phyloP scores from a whole-genome alignment of 2,113 vertebrate species.

The Panurus biarmicus region DNA sequence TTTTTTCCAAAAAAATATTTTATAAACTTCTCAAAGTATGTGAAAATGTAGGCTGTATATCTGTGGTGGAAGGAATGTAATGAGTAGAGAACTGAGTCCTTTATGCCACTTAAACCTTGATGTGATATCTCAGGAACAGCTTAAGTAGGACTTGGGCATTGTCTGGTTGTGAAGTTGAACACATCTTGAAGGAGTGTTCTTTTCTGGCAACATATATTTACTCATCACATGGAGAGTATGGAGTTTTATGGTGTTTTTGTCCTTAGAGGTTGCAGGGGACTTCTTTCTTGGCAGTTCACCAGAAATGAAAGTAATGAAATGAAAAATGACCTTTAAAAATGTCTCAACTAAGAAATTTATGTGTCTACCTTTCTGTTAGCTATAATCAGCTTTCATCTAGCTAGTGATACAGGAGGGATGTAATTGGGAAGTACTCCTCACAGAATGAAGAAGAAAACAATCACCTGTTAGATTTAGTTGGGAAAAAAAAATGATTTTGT shows the following conservation, averaged over 20 bases:
- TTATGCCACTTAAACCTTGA: not conserved
- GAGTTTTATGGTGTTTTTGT: not conserved
- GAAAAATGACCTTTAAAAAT: not conserved
- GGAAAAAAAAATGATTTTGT: not conserved
- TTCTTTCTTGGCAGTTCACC: not conserved
- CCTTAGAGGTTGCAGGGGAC: not conserved
- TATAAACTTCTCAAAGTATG: not conserved
- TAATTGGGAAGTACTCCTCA: not conserved
- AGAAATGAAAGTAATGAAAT: not conserved
- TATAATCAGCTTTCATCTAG: not conserved
- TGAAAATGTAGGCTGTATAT: not conserved
- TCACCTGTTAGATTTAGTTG: not conserved
- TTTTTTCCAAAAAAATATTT: not conserved
- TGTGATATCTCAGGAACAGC: not conserved
- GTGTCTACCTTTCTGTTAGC: not conserved
- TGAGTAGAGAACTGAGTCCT: not conserved
- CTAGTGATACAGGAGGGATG: not conserved
- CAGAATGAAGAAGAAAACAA: not conserved
- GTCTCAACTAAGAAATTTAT: not conserved
- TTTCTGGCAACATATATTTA: not conserved
- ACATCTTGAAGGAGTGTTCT: not conserved
- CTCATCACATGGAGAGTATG: not conserved
- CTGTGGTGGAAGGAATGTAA: not conserved
- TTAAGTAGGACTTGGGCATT: not conserved
- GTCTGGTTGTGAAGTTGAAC: not conserved